Evolutionary conservation across 1,140 invertebrate genomes (phyloP).

Genomic region (Aphis craccivora): DNA sequence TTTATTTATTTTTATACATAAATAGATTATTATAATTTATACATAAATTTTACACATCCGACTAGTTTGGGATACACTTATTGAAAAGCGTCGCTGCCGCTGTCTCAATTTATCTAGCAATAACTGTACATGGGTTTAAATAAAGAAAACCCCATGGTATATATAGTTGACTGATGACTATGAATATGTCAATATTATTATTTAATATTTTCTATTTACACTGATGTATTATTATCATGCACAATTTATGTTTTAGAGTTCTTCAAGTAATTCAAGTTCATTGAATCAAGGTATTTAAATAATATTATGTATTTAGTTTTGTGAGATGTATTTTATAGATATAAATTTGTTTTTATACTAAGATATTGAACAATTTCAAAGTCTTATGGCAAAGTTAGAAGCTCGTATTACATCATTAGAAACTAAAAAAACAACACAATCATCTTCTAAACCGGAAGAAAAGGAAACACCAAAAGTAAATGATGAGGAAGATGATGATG

Average conservation of each 20-base stretch:
- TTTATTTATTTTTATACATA: too few species aligned
- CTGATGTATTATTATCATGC: background rate
- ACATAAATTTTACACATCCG: too few species aligned
- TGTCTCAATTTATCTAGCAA: too few species aligned
- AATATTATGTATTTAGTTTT: background rate
- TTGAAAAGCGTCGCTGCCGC: too few species aligned
- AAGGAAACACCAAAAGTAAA: conserved; percentile 62
- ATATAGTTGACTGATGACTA: too few species aligned
- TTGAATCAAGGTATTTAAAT: conserved; percentile 41
- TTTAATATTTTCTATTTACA: background rate
- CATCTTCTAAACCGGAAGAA: conserved; percentile 61
- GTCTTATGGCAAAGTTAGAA: conserved; percentile 60
- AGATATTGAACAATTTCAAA: conserved; percentile 59
- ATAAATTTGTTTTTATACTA: conserved; percentile 31
- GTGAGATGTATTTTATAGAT: background rate
- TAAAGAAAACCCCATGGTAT: too few species aligned
- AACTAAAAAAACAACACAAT: conserved; percentile 50
- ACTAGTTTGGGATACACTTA: too few species aligned
- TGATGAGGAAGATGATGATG: conserved; percentile 76
- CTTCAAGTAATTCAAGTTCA: background rate
- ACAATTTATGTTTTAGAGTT: conserved; percentile 10
- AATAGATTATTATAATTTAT: too few species aligned
- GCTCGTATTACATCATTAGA: conserved; percentile 59
- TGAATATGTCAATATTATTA: background rate
- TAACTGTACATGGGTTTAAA: too few species aligned